Base-by-base conservation (phyloP, 2,888 invertebrate species). In the Sceliomorpha sp. region DNA sequence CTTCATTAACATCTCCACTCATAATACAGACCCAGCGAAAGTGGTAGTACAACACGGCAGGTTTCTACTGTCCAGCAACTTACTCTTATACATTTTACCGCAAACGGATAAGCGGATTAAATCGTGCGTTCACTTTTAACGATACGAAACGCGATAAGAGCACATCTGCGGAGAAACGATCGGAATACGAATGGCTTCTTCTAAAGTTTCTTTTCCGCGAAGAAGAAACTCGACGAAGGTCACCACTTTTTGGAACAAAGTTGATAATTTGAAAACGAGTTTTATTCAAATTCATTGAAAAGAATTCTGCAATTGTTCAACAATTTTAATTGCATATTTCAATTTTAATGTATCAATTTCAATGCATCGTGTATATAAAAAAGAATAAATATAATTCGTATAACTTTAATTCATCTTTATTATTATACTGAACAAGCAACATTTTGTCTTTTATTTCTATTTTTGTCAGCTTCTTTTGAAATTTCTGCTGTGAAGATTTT, bases 21-120 rank as follows among this genome's bases (percentile, higher is more conserved):
- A 24, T 66, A 40, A 53, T 48, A 45, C 10, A 34, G 32, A 29
- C 24, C 56, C 50, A 39, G 66, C 66, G 66, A 67, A 67, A 67
- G 66, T 67, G 42, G 66, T 59, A 29, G 47, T 47, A 13, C 66
- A 53, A 53, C 64, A 59, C 20, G 27, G 66, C 34, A 29, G 53
- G 48, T 64, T 64, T 64, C 64, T 64, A 64, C 45, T 29, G 48
- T 17, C 62, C 39, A 26, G 55, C 45, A 24, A 50, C n/a, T 36
- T 51, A 51, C 36, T n/a, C n/a, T n/a, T n/a, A n/a, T n/a, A n/a
- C 20, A 8, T 56, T 55, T 63, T 48, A 37, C 29, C 62, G 26
- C 51, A 48, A 58, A 53, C 56, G 53, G 60, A 31, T 34, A 50
- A 48, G 36, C 58, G 42, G 40, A 66, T 17, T 32, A 50, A 29